phyloP scores from a whole-genome alignment of 2,888 invertebrate species.

The Harpagoxenus sublaevis region DNA sequence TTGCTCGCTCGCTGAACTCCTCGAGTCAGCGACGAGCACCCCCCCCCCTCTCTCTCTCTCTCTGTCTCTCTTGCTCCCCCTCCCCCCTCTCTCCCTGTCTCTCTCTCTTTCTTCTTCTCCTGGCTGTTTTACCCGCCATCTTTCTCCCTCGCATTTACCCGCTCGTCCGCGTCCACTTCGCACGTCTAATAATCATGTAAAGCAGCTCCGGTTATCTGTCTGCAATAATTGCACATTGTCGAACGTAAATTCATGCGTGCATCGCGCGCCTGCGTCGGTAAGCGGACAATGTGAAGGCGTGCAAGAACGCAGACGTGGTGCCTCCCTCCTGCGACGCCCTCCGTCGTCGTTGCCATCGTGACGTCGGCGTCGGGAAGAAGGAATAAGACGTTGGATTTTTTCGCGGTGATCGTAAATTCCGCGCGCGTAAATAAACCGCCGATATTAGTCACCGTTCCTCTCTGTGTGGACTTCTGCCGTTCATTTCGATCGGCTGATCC shows the following conservation, averaged over 20 bases:
- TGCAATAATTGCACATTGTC: constrained; percentile 79
- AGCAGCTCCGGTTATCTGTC: constrained; percentile 73
- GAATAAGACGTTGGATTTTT: constrained; percentile 55
- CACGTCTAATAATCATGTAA: constrained; percentile 76
- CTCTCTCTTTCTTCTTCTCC: not conserved
- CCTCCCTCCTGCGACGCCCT: constrained; percentile 68
- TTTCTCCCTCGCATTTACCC: constrained; percentile 28
- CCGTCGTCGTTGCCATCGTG: constrained; percentile 66
- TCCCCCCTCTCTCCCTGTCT: constrained; percentile 1
- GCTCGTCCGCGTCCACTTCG: constrained; percentile 50
- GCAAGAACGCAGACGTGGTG: constrained; percentile 76
- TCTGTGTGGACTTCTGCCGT: not conserved
- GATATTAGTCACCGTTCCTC: constrained; percentile 16
- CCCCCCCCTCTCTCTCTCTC: constrained; percentile 8
- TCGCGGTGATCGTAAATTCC: constrained; percentile 55
- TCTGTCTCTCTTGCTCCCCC: not conserved
- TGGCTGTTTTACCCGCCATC: constrained; percentile 2
- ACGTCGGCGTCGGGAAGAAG: constrained; percentile 46
- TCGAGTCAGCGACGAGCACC: constrained; percentile 31
- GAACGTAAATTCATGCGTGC: constrained; percentile 78
- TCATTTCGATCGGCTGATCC: constrained; percentile 31
- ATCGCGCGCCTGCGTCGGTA: constrained; percentile 74
- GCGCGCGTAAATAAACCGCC: constrained; percentile 44
- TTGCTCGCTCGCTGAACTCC: constrained; percentile 77
- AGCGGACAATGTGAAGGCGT: constrained; percentile 72